phyloP scores from a whole-genome alignment of 2,797 vertebrate species.

The Molothrus ater region DNA sequence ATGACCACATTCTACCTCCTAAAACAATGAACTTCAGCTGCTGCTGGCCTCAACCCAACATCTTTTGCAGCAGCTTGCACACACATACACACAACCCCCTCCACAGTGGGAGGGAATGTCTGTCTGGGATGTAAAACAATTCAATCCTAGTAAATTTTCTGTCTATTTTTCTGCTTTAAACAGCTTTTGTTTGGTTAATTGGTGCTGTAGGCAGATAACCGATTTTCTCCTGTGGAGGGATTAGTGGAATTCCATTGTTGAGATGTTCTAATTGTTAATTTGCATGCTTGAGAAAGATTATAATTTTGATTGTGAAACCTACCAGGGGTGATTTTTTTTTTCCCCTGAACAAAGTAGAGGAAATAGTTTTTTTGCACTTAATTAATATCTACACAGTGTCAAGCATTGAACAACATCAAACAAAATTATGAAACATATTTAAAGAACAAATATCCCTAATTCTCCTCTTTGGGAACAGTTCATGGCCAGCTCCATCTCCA shows the following conservation, averaged over 20 bases:
- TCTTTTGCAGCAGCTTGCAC: background rate
- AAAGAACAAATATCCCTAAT: conserved; percentile 9
- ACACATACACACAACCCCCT: background rate
- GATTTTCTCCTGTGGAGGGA: conserved; percentile 13
- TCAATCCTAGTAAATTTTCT: background rate
- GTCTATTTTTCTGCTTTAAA: conserved; percentile 39
- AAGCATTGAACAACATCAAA: background rate
- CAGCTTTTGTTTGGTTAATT: conserved; percentile 19
- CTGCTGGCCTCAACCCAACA: background rate
- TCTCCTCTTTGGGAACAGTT: background rate
- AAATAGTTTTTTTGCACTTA: background rate
- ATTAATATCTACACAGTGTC: background rate
- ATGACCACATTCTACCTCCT: background rate
- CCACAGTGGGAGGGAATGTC: background rate
- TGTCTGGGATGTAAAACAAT: background rate
- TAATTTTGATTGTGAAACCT: conserved; percentile 43
- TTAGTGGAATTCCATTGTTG: background rate
- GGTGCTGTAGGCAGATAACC: conserved; percentile 10
- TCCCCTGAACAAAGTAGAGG: background rate
- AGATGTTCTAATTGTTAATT: conserved; percentile 30
- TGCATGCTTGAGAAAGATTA: conserved; percentile 21
- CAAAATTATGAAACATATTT: background rate
- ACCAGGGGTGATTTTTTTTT: background rate
- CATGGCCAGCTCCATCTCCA: background rate
- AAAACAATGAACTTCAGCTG: background rate